phyloP scores from a whole-genome alignment of 2,113 vertebrate genomes.

The Gymnogyps californianus region DNA sequence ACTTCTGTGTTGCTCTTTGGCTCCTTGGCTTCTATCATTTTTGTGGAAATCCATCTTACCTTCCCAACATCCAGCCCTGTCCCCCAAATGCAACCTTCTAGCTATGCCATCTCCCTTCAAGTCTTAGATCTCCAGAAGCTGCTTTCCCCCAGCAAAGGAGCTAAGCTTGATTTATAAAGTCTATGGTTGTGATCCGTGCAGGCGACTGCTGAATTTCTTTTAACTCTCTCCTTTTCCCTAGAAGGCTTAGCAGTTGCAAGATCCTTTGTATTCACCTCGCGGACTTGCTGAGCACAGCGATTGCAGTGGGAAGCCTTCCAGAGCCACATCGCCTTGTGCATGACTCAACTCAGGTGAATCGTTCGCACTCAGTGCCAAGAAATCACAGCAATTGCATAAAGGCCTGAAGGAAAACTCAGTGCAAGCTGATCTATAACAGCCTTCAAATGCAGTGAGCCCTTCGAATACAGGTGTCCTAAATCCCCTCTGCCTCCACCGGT shows the following conservation, averaged over 20 bases:
- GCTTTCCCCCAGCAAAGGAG: background rate
- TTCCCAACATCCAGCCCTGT: background rate
- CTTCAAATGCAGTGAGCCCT: background rate
- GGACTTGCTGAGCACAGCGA: background rate
- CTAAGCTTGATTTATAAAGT: background rate
- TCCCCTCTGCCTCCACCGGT: background rate
- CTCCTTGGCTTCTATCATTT: background rate
- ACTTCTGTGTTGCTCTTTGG: background rate
- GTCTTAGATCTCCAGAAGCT: background rate
- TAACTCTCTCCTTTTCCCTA: background rate
- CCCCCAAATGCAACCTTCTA: background rate
- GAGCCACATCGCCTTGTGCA: background rate
- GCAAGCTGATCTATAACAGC: background rate
- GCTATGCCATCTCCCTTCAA: background rate
- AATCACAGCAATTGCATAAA: background rate
- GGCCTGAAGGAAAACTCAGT: background rate
- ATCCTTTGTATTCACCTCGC: background rate
- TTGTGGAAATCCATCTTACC: background rate
- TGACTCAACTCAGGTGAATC: constrained; percentile 52
- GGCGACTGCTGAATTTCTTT: background rate
- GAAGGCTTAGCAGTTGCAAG: constrained; percentile 4
- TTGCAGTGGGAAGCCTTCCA: background rate
- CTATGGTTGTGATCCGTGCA: background rate
- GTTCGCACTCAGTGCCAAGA: background rate
- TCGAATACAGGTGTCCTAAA: background rate